Evolutionary conservation across 92 coral and sea anemone species (phyloP).

Genomic region (Desmophyllum pertusum): DNA sequence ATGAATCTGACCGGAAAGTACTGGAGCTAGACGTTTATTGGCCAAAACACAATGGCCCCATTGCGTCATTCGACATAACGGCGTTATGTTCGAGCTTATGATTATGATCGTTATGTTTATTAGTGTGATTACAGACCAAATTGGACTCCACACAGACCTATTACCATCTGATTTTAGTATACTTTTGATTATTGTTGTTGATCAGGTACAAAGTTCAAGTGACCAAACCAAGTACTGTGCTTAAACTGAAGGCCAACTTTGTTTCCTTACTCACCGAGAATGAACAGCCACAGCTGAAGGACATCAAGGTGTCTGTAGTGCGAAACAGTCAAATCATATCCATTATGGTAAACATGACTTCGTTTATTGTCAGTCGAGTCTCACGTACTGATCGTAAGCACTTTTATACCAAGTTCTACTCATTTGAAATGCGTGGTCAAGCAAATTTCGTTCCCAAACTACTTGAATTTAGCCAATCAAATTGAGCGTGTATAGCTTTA

Average conservation of each 20-base stretch:
- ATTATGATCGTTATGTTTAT: too few species aligned
- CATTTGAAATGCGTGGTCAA: neutral
- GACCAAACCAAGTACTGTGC: slow-evolving; percentile 58
- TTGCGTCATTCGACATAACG: neutral
- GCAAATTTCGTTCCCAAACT: neutral
- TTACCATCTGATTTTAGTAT: too few species aligned
- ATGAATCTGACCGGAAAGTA: too few species aligned
- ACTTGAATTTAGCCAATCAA: neutral
- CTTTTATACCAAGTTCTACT: neutral
- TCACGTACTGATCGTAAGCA: neutral
- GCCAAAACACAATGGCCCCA: too few species aligned
- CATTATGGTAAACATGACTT: slow-evolving; percentile 50
- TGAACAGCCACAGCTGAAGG: slow-evolving; percentile 44
- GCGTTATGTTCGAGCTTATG: too few species aligned
- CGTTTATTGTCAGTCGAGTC: neutral
- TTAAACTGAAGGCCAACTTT: slow-evolving; percentile 57
- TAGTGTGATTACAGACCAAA: too few species aligned
- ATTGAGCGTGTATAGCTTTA: neutral
- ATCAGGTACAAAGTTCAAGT: slow-evolving; percentile 65
- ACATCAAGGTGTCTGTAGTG: slow-evolving; percentile 55
- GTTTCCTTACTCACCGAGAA: slow-evolving; percentile 44
- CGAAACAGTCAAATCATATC: slow-evolving; percentile 57
- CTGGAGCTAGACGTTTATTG: too few species aligned
- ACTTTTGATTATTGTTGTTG: neutral
- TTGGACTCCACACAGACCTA: too few species aligned